Base-by-base conservation (phyloP, 2,797 vertebrate species). In the Morus bassanus region DNA sequence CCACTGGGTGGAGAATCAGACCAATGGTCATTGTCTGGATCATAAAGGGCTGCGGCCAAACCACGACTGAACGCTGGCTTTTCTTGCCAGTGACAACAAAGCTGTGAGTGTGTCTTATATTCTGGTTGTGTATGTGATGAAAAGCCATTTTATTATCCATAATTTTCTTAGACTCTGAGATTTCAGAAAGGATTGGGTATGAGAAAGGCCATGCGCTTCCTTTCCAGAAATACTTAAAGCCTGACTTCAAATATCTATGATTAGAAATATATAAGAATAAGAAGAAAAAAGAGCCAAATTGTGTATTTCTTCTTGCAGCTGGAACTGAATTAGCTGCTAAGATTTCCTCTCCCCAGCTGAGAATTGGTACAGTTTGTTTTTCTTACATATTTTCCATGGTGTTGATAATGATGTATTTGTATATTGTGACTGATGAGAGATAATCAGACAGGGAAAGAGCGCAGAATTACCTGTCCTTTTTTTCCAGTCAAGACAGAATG, bases 351-450 rank as follows among this genome's bases (percentile, higher is more conserved):
- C 43, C 84, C 84, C 91, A 93, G 85, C 73, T 95, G 93, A 94
- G 94, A 94, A 89, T 94, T 97, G 97, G 92, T 96, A 96, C 91
- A 84, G 95, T 91, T 73, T 96, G 94, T 93, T 88, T 95, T 97
- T 96, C 92, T 96, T 89, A 95, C 85, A 53, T 95, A 75, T 96
- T 97, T 96, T 96, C 80, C 91, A 93, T 96, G 78, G 93, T 96
- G 94, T 94, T 96, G 96, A 91, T 95, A 88, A 96, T 93, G 80
- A 96, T 96, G 96, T 97, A 92, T 97, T 97, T 97, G 93, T 97
- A 95, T 96, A 96, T 97, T 85, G 96, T 97, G 95, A 57, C 89
- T 93, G 94, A 96, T 83, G 94, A 95, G 87, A 95, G 96, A 97
- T 93, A 96, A 97, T 97, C 96, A 96, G 94, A 93, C 81, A 31